These are phyloP conservation scores for Laticauda laticaudata DNA, from an alignment of 2,113 vertebrate species.

Conservation along the genomic window DNA sequence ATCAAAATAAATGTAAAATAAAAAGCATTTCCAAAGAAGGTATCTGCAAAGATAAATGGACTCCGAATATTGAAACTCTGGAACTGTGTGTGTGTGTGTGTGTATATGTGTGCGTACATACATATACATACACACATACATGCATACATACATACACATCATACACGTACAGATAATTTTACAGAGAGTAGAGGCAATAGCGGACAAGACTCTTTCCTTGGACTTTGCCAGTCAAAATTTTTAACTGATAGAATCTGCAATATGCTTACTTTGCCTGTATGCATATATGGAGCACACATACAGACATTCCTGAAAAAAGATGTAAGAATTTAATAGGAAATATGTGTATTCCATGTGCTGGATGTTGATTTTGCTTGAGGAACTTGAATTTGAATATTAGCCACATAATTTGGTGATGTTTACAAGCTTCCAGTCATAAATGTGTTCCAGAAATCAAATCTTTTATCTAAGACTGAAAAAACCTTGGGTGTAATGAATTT, in stretches of 20 bases:
- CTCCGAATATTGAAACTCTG: neutral
- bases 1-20: neutral
- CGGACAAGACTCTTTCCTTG: neutral
- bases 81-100: neutral
- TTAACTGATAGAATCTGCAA: neutral
- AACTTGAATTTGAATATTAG: neutral
- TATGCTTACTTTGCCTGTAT: neutral
- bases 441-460: neutral
- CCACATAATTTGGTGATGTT: neutral
- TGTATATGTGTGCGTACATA: no score
- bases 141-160: neutral
- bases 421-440: neutral
- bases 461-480: neutral
- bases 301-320: neutral
- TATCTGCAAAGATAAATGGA: neutral
- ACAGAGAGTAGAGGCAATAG: neutral
- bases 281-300: neutral
- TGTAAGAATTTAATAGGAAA: neutral
- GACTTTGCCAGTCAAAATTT: no score
- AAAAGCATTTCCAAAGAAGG: neutral
- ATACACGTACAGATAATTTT: no score
- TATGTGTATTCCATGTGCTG: neutral
- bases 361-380: neutral
- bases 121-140: neutral
- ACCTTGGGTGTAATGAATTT: neutral